Percentiles rank a stretch among this genome's conserved stretches.
phyloP scores from a whole-genome alignment of 2,888 invertebrate species.

The Azorinus chamasolen region DNA sequence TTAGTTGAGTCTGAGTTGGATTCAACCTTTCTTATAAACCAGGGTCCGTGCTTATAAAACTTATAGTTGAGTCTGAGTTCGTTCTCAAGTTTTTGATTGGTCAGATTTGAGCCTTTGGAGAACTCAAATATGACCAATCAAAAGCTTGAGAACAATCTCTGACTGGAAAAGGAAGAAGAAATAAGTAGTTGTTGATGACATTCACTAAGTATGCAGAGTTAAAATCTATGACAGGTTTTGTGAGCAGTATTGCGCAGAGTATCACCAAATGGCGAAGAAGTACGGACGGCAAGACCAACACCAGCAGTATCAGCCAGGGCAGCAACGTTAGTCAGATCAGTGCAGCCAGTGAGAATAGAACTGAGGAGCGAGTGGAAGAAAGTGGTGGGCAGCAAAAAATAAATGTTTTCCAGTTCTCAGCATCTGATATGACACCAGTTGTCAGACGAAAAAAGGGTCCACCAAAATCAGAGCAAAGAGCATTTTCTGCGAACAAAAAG shows the following conservation, averaged over 20 bases:
- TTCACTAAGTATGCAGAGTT: too few species aligned
- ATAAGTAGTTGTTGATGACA: too few species aligned
- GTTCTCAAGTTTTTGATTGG: too few species aligned
- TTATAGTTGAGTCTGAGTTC: too few species aligned
- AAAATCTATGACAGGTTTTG: too few species aligned
- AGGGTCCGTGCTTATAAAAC: too few species aligned
- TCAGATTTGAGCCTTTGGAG: too few species aligned
- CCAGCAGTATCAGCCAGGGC: slow-evolving; percentile 64
- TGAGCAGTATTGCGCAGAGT: slow-evolving; percentile 82
- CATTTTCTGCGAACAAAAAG: slow-evolving; percentile 83
- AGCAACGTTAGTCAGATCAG: slow-evolving; percentile 64
- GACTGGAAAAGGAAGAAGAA: too few species aligned
- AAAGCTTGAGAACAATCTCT: too few species aligned
- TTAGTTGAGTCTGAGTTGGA: too few species aligned
- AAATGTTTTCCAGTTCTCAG: slow-evolving; percentile 36
- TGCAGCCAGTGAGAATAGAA: slow-evolving; percentile 34
- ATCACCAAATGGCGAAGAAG: slow-evolving; percentile 82
- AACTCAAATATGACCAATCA: too few species aligned
- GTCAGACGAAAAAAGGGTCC: slow-evolving; percentile 79
- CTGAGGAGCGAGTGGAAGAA: slow-evolving; percentile 5
- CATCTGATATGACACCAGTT: slow-evolving; percentile 74
- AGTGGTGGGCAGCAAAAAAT: slow-evolving; percentile 20
- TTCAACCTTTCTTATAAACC: too few species aligned
- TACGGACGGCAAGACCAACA: slow-evolving; percentile 75
- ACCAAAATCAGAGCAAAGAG: slow-evolving; percentile 69